phyloP scores from a whole-genome alignment of 2,888 invertebrate genomes.

The Eudasyphora cyanicolor region DNA sequence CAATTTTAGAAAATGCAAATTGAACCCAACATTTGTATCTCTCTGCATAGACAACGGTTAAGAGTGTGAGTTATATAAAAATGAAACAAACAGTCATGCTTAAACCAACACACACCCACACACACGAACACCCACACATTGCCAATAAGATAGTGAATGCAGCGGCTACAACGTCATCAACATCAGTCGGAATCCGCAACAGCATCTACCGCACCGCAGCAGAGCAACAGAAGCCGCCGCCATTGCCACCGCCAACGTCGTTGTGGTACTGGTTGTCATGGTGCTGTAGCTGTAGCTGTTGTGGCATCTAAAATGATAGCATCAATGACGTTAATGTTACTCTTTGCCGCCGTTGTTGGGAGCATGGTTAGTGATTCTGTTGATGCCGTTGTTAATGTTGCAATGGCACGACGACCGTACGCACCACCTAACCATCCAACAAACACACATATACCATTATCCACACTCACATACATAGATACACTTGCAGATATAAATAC shows the following conservation, averaged over 20 bases:
- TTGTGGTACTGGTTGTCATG: neutral
- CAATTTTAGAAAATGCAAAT: constrained; percentile 58
- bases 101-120: neutral
- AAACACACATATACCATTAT: neutral
- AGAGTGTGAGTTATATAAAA: neutral
- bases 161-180: neutral
- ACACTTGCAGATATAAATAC: neutral
- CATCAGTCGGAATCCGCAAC: neutral
- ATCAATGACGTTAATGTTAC: constrained; percentile 16
- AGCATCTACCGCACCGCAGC: neutral
- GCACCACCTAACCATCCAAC: neutral
- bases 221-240: neutral
- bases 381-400: neutral
- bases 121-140: neutral
- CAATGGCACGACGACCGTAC: neutral
- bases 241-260: neutral
- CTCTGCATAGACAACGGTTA: too few species aligned
- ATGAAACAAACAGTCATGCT: neutral
- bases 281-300: neutral
- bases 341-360: constrained; percentile 10
- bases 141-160: neutral
- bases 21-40: constrained; percentile 33
- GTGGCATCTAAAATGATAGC: neutral
- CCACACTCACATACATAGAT: neutral
- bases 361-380: neutral